These are phyloP conservation scores for Remorina albescens DNA, from an alignment of 2,797 vertebrate genomes.

Conservation along the genomic window DNA sequence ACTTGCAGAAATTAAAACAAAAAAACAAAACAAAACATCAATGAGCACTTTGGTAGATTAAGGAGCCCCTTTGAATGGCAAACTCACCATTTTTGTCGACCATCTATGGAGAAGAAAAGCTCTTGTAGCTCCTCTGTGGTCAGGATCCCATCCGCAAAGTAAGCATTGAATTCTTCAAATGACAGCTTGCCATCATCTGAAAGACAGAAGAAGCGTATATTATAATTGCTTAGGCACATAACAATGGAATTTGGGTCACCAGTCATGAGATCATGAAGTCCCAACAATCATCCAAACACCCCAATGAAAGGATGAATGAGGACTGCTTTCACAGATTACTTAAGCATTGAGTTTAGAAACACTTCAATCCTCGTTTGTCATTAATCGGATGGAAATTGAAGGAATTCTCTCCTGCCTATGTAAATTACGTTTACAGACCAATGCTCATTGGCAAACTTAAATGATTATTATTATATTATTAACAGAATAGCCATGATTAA, in stretches of 20 bases:
- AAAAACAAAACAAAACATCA: background rate
- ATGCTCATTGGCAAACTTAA: too few relatives aligned
- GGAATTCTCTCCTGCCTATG: too few relatives aligned
- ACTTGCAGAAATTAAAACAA: background rate
- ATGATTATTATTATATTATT: background rate
- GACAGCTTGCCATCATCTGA: slow-evolving; percentile 97
- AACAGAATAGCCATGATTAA: background rate
- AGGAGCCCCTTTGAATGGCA: slow-evolving; percentile 9
- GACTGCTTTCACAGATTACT: too few relatives aligned
- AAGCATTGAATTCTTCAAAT: slow-evolving; percentile 98
- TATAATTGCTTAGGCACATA: background rate
- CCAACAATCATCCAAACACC: background rate
- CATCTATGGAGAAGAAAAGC: slow-evolving; percentile 94
- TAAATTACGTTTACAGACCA: too few relatives aligned
- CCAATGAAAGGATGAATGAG: too few relatives aligned
- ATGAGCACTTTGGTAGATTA: background rate
- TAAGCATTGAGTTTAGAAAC: too few relatives aligned
- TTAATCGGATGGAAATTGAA: too few relatives aligned
- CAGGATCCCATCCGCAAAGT: slow-evolving; percentile 95
- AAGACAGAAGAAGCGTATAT: slow-evolving; percentile 27
- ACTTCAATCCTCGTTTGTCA: too few relatives aligned
- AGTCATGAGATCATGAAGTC: background rate
- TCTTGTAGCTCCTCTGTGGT: slow-evolving; percentile 92
- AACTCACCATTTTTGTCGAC: slow-evolving; percentile 90
- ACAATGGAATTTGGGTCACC: background rate